These are phyloP conservation scores for Psilanteris sp. DNA, from an alignment of 1,140 invertebrate genomes.

Conservation along the genomic window DNA sequence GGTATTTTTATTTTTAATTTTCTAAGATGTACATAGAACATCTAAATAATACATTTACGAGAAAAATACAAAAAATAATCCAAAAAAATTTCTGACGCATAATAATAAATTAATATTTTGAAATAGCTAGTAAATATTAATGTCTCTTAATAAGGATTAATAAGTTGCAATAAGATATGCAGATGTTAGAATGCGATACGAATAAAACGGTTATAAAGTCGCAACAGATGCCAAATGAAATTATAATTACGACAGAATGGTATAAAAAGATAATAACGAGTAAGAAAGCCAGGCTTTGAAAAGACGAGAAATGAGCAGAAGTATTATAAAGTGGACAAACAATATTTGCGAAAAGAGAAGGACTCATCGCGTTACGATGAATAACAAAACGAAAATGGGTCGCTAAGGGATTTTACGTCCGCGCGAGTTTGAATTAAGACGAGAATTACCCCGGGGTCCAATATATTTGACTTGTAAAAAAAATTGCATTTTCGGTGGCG, in stretches of 20 bases:
- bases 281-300: neutral
- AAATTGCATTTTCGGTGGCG: conserved; percentile 4
- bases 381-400: conserved; percentile 47
- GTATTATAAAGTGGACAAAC: conserved; percentile 34
- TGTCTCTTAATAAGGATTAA: too few relatives aligned
- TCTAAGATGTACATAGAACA: too few relatives aligned
- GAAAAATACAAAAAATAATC: too few relatives aligned
- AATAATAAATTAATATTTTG: too few relatives aligned
- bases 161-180: too few relatives aligned
- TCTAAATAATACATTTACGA: too few relatives aligned
- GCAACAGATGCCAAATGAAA: conserved; percentile 2
- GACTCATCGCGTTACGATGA: conserved; percentile 19
- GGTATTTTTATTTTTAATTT: too few relatives aligned
- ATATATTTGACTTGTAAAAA: conserved; percentile 32
- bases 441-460: conserved; percentile 20
- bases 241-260: conserved; percentile 1
- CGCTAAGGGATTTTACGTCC: conserved; percentile 47
- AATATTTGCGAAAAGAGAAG: conserved; percentile 20
- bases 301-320: conserved; percentile 3
- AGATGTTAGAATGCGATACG: too few relatives aligned
- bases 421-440: conserved; percentile 55
- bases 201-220: neutral
- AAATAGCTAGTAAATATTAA: too few relatives aligned
- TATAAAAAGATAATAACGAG: conserved; percentile 2
- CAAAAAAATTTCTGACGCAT: too few relatives aligned